Base-by-base conservation (phyloP, 2,797 vertebrate genomes). In the Pipistrellus pygmaeus region DNA sequence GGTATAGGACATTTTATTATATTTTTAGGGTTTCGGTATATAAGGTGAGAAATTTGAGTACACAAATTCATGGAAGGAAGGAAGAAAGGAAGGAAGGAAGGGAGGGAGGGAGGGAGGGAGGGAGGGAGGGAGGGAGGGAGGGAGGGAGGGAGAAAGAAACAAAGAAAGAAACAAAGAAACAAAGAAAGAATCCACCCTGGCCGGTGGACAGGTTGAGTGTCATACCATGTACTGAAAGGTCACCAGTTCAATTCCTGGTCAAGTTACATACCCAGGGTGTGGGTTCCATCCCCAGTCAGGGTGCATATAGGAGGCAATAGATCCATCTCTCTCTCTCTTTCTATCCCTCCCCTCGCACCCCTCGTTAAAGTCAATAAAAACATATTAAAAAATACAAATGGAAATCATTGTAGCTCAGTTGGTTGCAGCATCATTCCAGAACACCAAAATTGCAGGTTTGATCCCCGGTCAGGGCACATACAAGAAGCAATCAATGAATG, bases 11-110 rank as follows among this genome's bases (percentile, higher is more conserved):
- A 35, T 82, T 85, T 75, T 69, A 75, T 38, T 76, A 23, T 69
- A 69, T 78, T 86, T 86, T 46, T 78, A 87, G 23, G 21, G 30
- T 89, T 86, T 89, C 14, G 10, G 46, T n/a, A 78, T 2, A 77
- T 2, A 51, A 73, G 46, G 35, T 5, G 0, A 89, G 32, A 89
- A 55, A 83, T 27, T 69, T 62, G 20, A 90, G 62, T 41, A 32
- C 3, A 77, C 20, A 66, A 48, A 62, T 68, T 83, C 35, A 73
- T 18, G 57, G 48, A 90, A 73, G 23, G 3, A 12, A 25, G 10
- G 8, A 57, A 25, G 55, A 8, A 9, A 10, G 57, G 55, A 25
- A 12, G 23, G 53, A 10, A 23, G 53, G 21, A 10, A 23, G 21
- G 53, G 2, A 18, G 17, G 17, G 1, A 8, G 53, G 9, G 4